Evolutionary conservation across 2,888 invertebrate species (phyloP), one percentile per base, ranked within the genome.

Genomic region (Hydraecia micacea): DNA sequence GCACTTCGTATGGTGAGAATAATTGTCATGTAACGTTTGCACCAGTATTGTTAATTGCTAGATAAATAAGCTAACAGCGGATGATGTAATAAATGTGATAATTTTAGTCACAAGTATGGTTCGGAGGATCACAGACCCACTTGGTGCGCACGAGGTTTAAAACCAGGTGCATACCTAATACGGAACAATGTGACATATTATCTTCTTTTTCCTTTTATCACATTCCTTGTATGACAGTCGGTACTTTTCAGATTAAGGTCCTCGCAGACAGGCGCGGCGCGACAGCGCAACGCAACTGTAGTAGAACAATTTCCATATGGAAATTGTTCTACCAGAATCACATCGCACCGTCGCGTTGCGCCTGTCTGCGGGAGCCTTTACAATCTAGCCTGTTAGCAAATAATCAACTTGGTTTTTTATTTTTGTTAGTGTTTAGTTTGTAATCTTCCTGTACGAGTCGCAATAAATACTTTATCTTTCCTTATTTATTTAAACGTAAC

Each of bases 11-110:
- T 83, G 39, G 60, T 15, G 36, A 62, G 52, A 84, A 69, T 74
- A n/a, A 68, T 46, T 62, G 32, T 76, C 73, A 36, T 73, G 70
- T 67, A 49, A 72, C 65, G 13, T 62, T 79, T 73, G 15, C 87
- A 77, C n/a, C 36, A 73, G 49, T 55, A 21, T 52, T 46, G 15
- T 8, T 69, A 7, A 15, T 18, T 42, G 18, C 3, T 21, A 28
- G 11, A 13, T 11, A 58, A 49, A 63, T 77, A 62, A 55, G 55
- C 2, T 18, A 21, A 81, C 15, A 11, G 21, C 15, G n/a, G 6
- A 28, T n/a, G 52, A 32, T 36, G 25, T 63, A 18, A 49, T 49
- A 36, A 36, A 18, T 18, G 39, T 55, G 7, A 32, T 62, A 8
- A 32, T 62, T 18, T 21, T 62, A 62, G 62, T 62, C 21, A 21